Evolutionary conservation across 2,797 vertebrate species (phyloP).

Genomic region (Sparus aurata): DNA sequence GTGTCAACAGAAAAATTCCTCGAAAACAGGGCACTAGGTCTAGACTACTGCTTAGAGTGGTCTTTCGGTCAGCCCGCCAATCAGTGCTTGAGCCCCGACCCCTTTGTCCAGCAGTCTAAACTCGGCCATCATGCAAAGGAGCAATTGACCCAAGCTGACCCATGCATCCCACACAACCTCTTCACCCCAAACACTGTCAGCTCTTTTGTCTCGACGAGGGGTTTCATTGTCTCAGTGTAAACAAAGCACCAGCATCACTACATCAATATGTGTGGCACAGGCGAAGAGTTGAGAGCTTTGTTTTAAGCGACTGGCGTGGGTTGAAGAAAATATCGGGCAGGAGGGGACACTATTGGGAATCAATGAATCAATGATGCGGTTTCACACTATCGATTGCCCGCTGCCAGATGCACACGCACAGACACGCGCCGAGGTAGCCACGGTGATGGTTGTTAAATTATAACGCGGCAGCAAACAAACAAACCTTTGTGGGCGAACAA

Average conservation of each 20-base stretch:
- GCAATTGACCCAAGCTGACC: slow-evolving; percentile 70
- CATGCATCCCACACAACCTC: slow-evolving; percentile 58
- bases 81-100: slow-evolving; percentile 23
- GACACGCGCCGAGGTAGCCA: not conserved
- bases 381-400: slow-evolving; percentile 54
- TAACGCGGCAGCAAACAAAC: slow-evolving; percentile 25
- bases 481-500: slow-evolving; percentile 22
- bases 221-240: slow-evolving; percentile 67
- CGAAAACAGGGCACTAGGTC: not conserved
- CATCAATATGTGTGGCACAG: slow-evolving; percentile 45
- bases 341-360: slow-evolving; percentile 65
- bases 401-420: not conserved
- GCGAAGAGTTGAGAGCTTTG: slow-evolving; percentile 41
- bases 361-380: slow-evolving; percentile 67
- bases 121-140: slow-evolving; percentile 36
- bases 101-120: slow-evolving; percentile 56
- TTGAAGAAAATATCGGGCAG: slow-evolving; percentile 36
- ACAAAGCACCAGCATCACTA: slow-evolving; percentile 56
- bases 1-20: not conserved
- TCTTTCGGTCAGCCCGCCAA: slow-evolving; percentile 11
- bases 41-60: not conserved
- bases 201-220: slow-evolving; percentile 63
- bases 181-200: slow-evolving; percentile 59
- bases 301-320: slow-evolving; percentile 26
- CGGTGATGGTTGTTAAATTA: slow-evolving; percentile 18